phyloP scores from a whole-genome alignment of 2,797 vertebrate genomes.

The Enteromius mattozi region DNA sequence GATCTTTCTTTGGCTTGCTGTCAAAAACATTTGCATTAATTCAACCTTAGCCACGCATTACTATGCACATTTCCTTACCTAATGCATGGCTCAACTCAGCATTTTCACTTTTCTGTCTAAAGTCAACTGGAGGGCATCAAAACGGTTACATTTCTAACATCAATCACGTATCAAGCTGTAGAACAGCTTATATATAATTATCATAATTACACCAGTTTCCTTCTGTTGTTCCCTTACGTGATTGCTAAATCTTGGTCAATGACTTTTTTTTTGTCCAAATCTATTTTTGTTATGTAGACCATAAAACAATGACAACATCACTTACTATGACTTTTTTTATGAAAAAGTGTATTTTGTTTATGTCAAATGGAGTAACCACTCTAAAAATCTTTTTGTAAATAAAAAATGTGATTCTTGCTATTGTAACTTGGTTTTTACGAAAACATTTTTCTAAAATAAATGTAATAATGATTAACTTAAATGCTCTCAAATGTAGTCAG shows the following conservation, averaged over 20 bases:
- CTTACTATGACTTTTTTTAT: background rate
- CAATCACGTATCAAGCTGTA: background rate
- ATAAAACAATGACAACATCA: background rate
- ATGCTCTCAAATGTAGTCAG: background rate
- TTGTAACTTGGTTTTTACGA: background rate
- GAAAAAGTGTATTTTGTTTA: background rate
- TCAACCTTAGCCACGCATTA: constrained; percentile 39
- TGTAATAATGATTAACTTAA: background rate
- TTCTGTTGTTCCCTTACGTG: background rate
- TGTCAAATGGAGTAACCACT: background rate
- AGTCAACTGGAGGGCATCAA: constrained; percentile 36
- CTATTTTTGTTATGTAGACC: background rate
- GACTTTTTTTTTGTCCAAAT: background rate
- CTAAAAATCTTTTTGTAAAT: background rate
- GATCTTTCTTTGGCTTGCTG: constrained; percentile 42
- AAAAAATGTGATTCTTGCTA: background rate
- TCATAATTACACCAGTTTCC: constrained; percentile 31
- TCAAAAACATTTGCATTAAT: constrained; percentile 48
- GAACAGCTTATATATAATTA: constrained; percentile 29
- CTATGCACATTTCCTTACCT: constrained; percentile 41
- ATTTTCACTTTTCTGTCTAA: constrained; percentile 46
- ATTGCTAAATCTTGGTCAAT: background rate
- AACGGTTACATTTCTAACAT: constrained; percentile 26
- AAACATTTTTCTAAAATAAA: background rate
- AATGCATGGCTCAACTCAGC: constrained; percentile 50